phyloP scores from a whole-genome alignment of 2,113 vertebrate genomes.

The Baryphthengus martii region DNA sequence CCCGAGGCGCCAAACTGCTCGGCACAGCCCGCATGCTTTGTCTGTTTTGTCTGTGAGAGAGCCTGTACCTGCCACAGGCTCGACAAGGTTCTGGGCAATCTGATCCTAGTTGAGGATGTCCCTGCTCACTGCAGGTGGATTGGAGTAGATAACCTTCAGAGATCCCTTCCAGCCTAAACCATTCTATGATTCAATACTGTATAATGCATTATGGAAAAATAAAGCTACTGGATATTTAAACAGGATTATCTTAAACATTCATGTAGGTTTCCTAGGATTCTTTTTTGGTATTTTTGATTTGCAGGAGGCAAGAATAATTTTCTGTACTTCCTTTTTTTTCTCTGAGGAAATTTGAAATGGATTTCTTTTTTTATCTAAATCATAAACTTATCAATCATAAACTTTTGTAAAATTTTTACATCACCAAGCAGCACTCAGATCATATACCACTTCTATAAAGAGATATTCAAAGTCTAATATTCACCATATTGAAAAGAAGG shows the following conservation, averaged over 20 bases:
- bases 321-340: not conserved
- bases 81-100: too few relatives aligned
- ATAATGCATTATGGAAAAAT: not conserved
- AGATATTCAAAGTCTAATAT: not conserved
- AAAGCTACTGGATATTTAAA: not conserved
- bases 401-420: not conserved
- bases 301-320: not conserved
- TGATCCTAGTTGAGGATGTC: too few relatives aligned
- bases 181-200: too few relatives aligned
- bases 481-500: not conserved
- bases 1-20: too few relatives aligned
- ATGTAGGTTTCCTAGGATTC: not conserved
- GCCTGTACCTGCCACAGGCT: too few relatives aligned
- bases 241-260: not conserved
- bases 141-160: too few relatives aligned
- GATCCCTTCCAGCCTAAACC: too few relatives aligned
- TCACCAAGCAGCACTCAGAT: not conserved
- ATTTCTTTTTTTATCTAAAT: not conserved
- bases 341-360: not conserved
- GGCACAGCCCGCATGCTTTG: too few relatives aligned
- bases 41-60: too few relatives aligned
- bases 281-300: not conserved
- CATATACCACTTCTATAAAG: not conserved
- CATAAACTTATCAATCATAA: not conserved
- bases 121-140: too few relatives aligned